Evolutionary conservation across 2,113 vertebrate genomes (phyloP).

Genomic region (Sprattus sprattus): DNA sequence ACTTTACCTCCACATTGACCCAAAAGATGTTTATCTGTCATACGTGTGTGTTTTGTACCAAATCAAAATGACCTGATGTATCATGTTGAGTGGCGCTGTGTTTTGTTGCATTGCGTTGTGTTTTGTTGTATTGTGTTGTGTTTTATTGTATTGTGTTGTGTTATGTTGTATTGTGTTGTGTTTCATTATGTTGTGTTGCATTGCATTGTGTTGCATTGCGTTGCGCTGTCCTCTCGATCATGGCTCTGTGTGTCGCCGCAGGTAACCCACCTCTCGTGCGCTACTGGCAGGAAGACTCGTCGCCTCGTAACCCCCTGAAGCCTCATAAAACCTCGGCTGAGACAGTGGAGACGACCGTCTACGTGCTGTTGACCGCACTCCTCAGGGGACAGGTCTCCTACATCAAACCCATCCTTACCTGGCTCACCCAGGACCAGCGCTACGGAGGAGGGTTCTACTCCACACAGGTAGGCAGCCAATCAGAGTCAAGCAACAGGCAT

Average conservation of each 20-base stretch:
- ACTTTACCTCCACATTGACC: too few species aligned
- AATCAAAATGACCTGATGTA: too few species aligned
- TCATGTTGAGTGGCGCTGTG: too few species aligned
- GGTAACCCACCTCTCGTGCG: conserved; percentile 72
- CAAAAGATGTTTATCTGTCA: too few species aligned
- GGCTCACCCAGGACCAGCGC: conserved; percentile 88
- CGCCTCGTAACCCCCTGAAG: conserved; percentile 41
- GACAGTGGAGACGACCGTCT: conserved; percentile 86
- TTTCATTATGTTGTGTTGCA: too few species aligned
- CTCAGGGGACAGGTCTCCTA: conserved; percentile 72
- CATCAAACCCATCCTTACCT: conserved; percentile 78
- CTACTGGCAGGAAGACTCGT: conserved; percentile 79
- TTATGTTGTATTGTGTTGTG: neutral
- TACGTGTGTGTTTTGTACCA: neutral
- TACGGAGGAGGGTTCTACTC: conserved; percentile 85
- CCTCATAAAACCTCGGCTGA: conserved; percentile 69
- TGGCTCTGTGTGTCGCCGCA: conserved; percentile 53
- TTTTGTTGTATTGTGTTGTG: too few species aligned
- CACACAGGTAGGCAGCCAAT: conserved; percentile 73
- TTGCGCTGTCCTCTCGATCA: neutral
- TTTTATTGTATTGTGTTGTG: neutral
- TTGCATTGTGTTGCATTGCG: neutral
- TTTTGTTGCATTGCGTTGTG: neutral
- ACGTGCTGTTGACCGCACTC: conserved; percentile 77
- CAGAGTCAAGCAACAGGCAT: neutral